Base-by-base conservation (phyloP, 1,140 invertebrate genomes). In the Panagrolaimus sp. region DNA sequence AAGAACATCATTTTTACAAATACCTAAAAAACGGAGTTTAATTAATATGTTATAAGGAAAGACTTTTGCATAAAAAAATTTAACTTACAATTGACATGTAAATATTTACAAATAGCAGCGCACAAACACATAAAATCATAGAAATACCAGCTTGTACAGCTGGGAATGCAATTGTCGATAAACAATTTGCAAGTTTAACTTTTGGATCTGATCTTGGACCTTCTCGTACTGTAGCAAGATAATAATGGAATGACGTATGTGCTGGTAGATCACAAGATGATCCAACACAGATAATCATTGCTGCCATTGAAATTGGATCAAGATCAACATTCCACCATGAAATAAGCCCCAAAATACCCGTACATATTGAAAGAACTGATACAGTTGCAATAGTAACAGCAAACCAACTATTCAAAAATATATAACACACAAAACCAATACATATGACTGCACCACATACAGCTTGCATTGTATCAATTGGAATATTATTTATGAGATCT, bases 221-320 rank as follows among this genome's bases (percentile, higher is more conserved):
- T 42, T 25, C 20, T n/a, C 25, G 57, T 68, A 67, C 38, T 70
- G 72, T 64, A 27, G 75, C 53, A 70, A 66, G 63, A 63, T 77
- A 69, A 61, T 57, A 77, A 48, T 78, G 76, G 53, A 78, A 78
- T 9, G 69, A 57, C 31, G 80, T 65, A 65, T 78, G 76, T 27
- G 76, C 72, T 9, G 76, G 76, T 63, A 78, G 77, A 47, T 78
- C 76, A 2, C 80, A 67, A 23, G 66, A 70, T 63, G 78, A 85
- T 9, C 85, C 85, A 14, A 86, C 82, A 25, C 83, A 82, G 72
- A 86, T 85, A 38, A 86, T 83, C 62, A 86, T 77, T 47, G 84
- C 83, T 31, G 84, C 84, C 83, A 85, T 86, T 47, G 84, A 84
- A 38, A 86, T 80, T 13, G 84, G 81, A 70, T 84, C 84, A 5